Percentiles rank a stretch among this genome's conserved stretches.
phyloP scores from a whole-genome alignment of 2,797 vertebrate species.

The Muscicapa striata region DNA sequence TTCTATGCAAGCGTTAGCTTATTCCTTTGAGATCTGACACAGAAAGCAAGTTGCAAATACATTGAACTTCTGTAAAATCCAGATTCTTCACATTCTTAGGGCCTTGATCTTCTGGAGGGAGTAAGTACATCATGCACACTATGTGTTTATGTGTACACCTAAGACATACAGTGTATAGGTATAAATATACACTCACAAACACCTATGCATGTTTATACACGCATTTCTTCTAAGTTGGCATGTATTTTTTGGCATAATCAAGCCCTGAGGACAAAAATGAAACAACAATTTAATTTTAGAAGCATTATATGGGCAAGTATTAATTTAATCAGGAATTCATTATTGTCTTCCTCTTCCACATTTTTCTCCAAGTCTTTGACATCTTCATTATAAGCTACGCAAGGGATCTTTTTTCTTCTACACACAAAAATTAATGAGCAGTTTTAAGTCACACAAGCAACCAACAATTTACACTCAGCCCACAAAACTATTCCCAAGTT shows the following conservation, averaged over 20 bases:
- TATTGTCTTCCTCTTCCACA: background rate
- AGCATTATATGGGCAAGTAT: background rate
- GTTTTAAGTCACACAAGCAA: conserved; percentile 37
- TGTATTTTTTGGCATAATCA: background rate
- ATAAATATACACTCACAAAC: background rate
- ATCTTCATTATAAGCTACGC: background rate
- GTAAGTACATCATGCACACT: background rate
- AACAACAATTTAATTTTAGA: background rate
- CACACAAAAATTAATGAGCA: background rate
- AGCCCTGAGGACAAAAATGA: background rate
- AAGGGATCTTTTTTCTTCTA: background rate
- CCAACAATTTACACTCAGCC: conserved; percentile 50
- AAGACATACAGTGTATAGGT: background rate
- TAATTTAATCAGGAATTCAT: background rate
- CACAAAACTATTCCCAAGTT: conserved; percentile 37
- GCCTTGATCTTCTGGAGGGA: background rate
- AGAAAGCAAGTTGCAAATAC: background rate
- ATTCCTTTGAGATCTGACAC: background rate
- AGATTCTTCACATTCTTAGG: background rate
- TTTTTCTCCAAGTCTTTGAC: background rate
- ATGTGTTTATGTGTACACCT: accelerated
- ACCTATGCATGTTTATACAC: background rate
- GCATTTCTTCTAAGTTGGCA: background rate
- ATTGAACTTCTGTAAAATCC: background rate
- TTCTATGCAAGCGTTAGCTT: background rate